These are phyloP conservation scores for Pandemis cinnamomeana DNA, from an alignment of 2,888 invertebrate species.

Conservation along the genomic window DNA sequence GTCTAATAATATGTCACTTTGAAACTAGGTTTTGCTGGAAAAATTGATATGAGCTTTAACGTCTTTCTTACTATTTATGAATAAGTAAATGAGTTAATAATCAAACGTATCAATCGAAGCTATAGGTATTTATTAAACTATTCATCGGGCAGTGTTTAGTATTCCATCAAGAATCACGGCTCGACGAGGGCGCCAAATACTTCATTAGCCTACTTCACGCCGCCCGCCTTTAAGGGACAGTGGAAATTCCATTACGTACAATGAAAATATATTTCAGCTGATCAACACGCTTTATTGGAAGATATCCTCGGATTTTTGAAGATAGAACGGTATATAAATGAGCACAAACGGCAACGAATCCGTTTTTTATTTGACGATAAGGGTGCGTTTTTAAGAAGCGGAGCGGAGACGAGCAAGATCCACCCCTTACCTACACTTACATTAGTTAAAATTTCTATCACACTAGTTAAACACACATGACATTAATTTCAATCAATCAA, in stretches of 20 bases:
- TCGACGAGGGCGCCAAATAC: conserved; percentile 56
- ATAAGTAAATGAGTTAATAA: neutral
- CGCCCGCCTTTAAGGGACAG: conserved; percentile 44
- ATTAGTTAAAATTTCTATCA: too few relatives aligned
- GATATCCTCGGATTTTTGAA: conserved; percentile 3
- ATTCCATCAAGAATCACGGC: conserved; percentile 66
- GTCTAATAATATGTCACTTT: too few relatives aligned
- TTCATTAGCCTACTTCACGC: conserved; percentile 66
- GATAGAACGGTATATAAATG: neutral
- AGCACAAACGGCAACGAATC: neutral
- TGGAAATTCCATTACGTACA: conserved; percentile 21
- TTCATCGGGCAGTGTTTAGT: conserved; percentile 58
- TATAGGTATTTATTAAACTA: conserved; percentile 43
- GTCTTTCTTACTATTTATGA: neutral
- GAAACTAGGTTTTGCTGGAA: too few relatives aligned
- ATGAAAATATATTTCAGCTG: conserved; percentile 33
- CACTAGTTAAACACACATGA: too few relatives aligned
- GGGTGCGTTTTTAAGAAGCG: too few relatives aligned
- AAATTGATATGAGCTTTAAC: too few relatives aligned
- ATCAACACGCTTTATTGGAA: conserved; percentile 34
- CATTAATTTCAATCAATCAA: too few relatives aligned
- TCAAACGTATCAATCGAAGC: neutral
- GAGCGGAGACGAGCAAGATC: too few relatives aligned
- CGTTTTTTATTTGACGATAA: neutral
- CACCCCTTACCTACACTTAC: too few relatives aligned